Conservation (phyloP, 2,797 vertebrate species). For the Thalassophryne amazonica region DNA sequence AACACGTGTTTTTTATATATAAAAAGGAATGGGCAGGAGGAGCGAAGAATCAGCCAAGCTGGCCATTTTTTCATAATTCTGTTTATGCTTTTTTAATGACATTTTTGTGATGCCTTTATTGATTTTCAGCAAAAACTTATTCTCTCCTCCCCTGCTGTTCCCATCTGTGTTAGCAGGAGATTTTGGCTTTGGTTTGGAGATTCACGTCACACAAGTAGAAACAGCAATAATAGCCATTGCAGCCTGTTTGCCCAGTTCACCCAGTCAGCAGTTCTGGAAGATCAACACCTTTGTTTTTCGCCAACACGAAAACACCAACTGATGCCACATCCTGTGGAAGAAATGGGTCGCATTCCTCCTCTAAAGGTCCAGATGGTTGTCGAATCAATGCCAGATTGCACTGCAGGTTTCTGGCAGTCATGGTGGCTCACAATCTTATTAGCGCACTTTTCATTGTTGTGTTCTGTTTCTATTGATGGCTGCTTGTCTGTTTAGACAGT, state of each 20-base stretch:
- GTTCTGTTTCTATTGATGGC: conserved; percentile 13
- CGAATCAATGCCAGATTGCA: conserved; percentile 21
- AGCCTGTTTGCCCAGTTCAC: conserved; percentile 10
- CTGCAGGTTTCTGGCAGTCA: conserved; percentile 39
- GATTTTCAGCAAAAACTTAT: conserved; percentile 24
- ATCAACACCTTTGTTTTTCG: conserved; percentile 7
- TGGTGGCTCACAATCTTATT: conserved; percentile 2
- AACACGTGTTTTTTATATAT: conserved; percentile 36
- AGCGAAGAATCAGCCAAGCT: conserved; percentile 24
- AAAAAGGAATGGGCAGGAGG: conserved; percentile 11
- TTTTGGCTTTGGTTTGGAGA: conserved; percentile 1
- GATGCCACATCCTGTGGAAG: conserved; percentile 28
- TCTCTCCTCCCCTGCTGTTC: conserved; percentile 12
- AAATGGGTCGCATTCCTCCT: conserved; percentile 27
- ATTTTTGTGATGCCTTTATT: conserved; percentile 38
- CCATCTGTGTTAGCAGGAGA: conserved; percentile 21
- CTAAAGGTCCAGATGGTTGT: conserved; percentile 25
- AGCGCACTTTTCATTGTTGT: conserved; percentile 21
- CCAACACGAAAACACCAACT: conserved; percentile 17
- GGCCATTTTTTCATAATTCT: conserved; percentile 26
- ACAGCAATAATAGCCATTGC: not conserved
- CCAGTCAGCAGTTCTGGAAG: conserved; percentile 8
- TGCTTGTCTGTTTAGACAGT: conserved; percentile 16
- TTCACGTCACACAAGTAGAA: conserved; percentile 13
- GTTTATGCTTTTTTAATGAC: conserved; percentile 13